A percentile compares a stretch with the other conserved stretches of the same genome.
Evolutionary conservation across 2,888 invertebrate genomes (phyloP).

Genomic region (Drosophila merina): DNA sequence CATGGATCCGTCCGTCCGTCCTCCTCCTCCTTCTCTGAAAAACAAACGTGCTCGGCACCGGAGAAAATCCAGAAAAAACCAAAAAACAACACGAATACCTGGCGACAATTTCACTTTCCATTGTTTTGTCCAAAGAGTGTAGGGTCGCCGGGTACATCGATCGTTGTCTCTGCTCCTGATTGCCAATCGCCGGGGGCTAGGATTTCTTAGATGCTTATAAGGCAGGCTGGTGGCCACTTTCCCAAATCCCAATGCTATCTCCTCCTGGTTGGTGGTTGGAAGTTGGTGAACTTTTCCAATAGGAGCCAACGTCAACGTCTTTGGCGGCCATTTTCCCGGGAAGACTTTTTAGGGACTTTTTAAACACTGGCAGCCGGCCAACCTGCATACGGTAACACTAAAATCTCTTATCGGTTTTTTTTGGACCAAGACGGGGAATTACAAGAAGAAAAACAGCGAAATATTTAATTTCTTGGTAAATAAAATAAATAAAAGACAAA

Average conservation of each 20-base stretch:
- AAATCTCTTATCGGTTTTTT: too few relatives aligned
- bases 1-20: constrained; percentile 52
- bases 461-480: too few relatives aligned
- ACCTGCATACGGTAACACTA: too few relatives aligned
- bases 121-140: constrained; percentile 48
- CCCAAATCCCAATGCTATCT: constrained; percentile 10
- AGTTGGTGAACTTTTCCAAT: too few relatives aligned
- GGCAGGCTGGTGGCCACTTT: constrained; percentile 19
- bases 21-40: constrained; percentile 31
- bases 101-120: constrained; percentile 74
- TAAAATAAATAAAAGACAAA: too few relatives aligned
- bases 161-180: constrained; percentile 21
- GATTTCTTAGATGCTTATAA: constrained; percentile 16
- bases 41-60: constrained; percentile 50
- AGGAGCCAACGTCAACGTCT: too few relatives aligned
- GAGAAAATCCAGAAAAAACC: constrained; percentile 28
- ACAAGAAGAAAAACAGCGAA: too few relatives aligned
- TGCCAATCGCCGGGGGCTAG: constrained; percentile 4
- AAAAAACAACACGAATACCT: constrained; percentile 46
- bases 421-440: too few relatives aligned
- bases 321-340: too few relatives aligned
- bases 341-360: too few relatives aligned
- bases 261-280: too few relatives aligned
- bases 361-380: too few relatives aligned
- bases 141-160: not conserved